phyloP scores from a whole-genome alignment of 2,113 vertebrate species.

The Dicerorhinus sumatrensis region DNA sequence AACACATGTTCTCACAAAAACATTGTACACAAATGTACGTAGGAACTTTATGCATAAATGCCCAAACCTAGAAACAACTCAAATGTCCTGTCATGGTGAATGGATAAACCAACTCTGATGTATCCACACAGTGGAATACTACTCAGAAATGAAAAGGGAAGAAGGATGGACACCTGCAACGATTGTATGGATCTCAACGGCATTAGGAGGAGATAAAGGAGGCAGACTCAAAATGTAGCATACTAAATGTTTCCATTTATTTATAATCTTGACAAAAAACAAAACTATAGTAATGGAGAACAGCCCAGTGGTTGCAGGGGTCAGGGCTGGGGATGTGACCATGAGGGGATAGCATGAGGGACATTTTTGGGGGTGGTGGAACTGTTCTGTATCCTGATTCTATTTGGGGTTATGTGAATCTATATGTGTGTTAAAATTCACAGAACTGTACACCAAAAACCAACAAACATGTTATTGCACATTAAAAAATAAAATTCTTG shows the following conservation, averaged over 20 bases:
- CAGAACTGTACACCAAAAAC: background rate
- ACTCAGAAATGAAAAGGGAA: background rate
- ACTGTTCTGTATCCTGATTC: background rate
- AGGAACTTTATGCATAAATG: background rate
- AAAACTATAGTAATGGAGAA: background rate
- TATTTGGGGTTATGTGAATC: background rate
- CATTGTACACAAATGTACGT: background rate
- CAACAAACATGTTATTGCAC: background rate
- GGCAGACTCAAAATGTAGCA: background rate
- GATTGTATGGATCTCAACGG: background rate
- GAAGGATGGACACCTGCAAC: background rate
- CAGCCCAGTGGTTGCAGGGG: background rate
- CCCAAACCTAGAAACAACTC: background rate
- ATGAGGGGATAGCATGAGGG: background rate
- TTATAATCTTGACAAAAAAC: background rate
- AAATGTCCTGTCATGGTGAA: background rate
- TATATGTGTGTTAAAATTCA: slow-evolving; percentile 1
- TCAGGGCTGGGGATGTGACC: background rate
- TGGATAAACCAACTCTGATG: background rate
- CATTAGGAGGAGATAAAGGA: background rate
- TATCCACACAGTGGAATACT: background rate
- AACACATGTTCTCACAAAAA: background rate
- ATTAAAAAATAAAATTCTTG: background rate
- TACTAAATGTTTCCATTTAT: background rate
- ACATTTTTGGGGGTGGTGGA: background rate